Conservation (phyloP, 2,797 vertebrate species). For the Australoheros facetus region DNA sequence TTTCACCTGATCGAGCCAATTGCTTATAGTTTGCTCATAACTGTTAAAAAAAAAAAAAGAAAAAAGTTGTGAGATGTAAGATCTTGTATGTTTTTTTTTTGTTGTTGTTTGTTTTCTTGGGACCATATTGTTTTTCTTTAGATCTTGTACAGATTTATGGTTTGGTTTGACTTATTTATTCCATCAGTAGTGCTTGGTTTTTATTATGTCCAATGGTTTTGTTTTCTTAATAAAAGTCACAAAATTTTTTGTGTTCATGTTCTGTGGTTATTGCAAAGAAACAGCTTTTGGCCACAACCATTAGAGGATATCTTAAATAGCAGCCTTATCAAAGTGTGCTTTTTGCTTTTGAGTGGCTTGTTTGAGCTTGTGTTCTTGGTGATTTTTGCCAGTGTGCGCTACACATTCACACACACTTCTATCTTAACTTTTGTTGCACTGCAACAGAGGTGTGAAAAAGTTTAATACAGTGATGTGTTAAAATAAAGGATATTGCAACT, state of each 20-base stretch:
- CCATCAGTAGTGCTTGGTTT: constrained; percentile 96
- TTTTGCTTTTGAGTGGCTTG: neutral
- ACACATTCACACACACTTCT: neutral
- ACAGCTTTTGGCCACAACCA: neutral
- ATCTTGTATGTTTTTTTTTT: constrained; percentile 44
- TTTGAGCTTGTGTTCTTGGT: neutral
- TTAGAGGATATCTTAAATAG: neutral
- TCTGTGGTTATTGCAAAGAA: neutral
- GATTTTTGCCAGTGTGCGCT: neutral
- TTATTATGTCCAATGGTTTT: constrained; percentile 97
- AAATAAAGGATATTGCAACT: neutral
- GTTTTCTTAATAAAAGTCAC: constrained; percentile 92
- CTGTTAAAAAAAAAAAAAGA: constrained; percentile 55
- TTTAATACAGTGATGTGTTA: neutral
- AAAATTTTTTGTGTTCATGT: constrained; percentile 51
- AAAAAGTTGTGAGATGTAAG: constrained; percentile 73
- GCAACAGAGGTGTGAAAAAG: neutral
- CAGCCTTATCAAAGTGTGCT: neutral
- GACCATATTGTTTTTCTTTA: constrained; percentile 80
- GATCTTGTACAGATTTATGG: constrained; percentile 93
- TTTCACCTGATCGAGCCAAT: constrained; percentile 73
- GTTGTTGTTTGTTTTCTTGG: constrained; percentile 44
- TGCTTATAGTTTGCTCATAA: constrained; percentile 78
- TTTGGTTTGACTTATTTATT: constrained; percentile 98
- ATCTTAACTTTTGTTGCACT: neutral